These are phyloP conservation scores for Cydia pomonella DNA, from an alignment of 1,140 invertebrate genomes.

Conservation along the genomic window DNA sequence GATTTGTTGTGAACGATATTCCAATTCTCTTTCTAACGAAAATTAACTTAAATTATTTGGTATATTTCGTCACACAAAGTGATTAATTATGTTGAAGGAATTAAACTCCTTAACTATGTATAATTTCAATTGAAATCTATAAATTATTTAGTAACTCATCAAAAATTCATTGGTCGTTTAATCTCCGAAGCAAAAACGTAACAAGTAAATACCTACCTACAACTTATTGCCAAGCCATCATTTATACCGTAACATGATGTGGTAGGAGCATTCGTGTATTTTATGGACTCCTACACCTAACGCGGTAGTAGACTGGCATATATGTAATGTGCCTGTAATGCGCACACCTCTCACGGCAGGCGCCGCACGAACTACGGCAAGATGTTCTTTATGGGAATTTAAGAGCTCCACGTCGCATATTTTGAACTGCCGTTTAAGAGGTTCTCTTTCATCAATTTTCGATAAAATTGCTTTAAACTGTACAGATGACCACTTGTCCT, in stretches of 20 bases:
- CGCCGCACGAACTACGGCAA: slow-evolving; percentile 23
- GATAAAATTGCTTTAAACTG: not conserved
- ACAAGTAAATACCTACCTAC: not conserved
- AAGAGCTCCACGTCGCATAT: slow-evolving; percentile 34
- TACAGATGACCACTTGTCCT: too few relatives aligned
- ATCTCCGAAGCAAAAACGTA: not conserved
- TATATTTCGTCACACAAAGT: too few relatives aligned
- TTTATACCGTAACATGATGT: slow-evolving; percentile 18
- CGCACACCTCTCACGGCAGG: not conserved
- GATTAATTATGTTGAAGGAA: too few relatives aligned
- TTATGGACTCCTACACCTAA: not conserved
- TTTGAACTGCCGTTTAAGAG: slow-evolving; percentile 13
- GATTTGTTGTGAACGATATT: too few relatives aligned
- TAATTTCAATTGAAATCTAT: too few relatives aligned
- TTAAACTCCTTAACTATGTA: too few relatives aligned
- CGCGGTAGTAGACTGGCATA: slow-evolving; percentile 5
- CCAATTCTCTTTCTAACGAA: too few relatives aligned
- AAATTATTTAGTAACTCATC: not conserved
- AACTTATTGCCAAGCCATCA: slow-evolving; percentile 10
- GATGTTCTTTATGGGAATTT: slow-evolving; percentile 35
- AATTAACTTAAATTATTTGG: too few relatives aligned
- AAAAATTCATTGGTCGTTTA: not conserved
- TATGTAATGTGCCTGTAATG: slow-evolving; percentile 15
- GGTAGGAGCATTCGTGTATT: slow-evolving; percentile 13
- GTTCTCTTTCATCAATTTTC: not conserved